A percentile compares a stretch with the other conserved stretches of the same genome.
Evolutionary conservation across 2,888 invertebrate genomes (phyloP).

Genomic region (Oscheius sp.): DNA sequence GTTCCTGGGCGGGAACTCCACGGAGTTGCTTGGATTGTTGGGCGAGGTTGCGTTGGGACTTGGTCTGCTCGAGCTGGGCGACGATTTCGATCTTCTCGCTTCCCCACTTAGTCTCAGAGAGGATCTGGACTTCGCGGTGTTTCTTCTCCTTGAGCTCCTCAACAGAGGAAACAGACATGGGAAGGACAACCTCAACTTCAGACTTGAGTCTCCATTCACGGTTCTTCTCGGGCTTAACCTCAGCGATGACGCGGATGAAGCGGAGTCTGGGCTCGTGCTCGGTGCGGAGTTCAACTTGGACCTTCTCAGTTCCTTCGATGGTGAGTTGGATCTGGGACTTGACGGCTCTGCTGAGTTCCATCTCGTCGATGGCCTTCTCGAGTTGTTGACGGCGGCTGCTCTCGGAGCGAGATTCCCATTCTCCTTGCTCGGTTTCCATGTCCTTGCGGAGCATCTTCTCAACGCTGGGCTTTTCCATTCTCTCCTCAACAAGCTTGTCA

Average conservation of each 20-base stretch:
- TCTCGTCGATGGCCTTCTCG: conserved; percentile 36
- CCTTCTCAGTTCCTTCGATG: conserved; percentile 34
- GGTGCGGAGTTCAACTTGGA: conserved; percentile 37
- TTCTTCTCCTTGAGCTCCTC: conserved; percentile 45
- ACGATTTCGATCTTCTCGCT: conserved; percentile 40
- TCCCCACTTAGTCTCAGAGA: conserved; percentile 45
- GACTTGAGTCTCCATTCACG: conserved; percentile 53
- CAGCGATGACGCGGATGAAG: conserved; percentile 36
- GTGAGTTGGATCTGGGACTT: conserved; percentile 32
- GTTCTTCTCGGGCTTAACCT: conserved; percentile 36
- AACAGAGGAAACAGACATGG: conserved; percentile 40
- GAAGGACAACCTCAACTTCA: conserved; percentile 41
- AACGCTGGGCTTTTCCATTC: conserved; percentile 26
- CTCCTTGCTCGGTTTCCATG: conserved; percentile 4
- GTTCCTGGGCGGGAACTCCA: conserved; percentile 43
- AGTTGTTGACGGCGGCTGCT: conserved; percentile 20
- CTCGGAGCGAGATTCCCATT: conserved; percentile 17
- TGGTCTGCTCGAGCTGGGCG: conserved; percentile 44
- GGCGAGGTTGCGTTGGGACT: conserved; percentile 40
- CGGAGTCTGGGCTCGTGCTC: conserved; percentile 33
- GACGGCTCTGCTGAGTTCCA: conserved; percentile 33
- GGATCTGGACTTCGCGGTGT: conserved; percentile 49
- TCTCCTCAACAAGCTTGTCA: neutral
- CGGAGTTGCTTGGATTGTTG: conserved; percentile 23
- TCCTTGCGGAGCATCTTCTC: conserved; percentile 9